phyloP scores from a whole-genome alignment of 2,797 vertebrate species.

The Petrocephalus sullivani region DNA sequence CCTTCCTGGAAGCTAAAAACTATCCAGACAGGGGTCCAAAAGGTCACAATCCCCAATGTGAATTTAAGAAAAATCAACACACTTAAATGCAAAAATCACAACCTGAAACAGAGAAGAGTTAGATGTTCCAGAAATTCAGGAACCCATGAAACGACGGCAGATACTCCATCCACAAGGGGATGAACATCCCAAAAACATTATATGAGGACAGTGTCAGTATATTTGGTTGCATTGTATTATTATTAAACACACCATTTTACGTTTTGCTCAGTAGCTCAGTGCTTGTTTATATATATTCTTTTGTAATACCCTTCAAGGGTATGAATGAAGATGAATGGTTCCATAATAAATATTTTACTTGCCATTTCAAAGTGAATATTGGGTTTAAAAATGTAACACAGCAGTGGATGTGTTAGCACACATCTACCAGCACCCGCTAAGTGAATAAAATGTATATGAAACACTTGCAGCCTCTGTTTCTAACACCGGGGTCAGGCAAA shows the following conservation, averaged over 20 bases:
- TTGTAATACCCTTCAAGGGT: not conserved
- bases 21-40: not conserved
- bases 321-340: not conserved
- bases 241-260: not conserved
- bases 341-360: constrained; percentile 11
- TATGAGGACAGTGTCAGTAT: not conserved
- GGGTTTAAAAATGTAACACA: not conserved
- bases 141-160: not conserved
- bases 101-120: not conserved
- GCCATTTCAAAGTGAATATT: constrained; percentile 13
- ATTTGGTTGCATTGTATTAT: not conserved
- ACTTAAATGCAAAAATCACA: not conserved
- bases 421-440: not conserved
- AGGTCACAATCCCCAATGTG: not conserved
- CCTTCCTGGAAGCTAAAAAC: not conserved
- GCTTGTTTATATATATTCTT: not conserved
- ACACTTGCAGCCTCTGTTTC: constrained; percentile 4
- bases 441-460: constrained; percentile 14
- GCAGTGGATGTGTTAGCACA: not conserved
- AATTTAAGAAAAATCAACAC: not conserved
- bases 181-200: not conserved
- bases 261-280: not conserved
- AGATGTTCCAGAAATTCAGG: not conserved
- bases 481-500: constrained; percentile 27
- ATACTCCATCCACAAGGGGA: not conserved